Evolutionary conservation across 2,888 invertebrate species (phyloP), one percentile per base, ranked within the genome.

Genomic region (Drosophila mercatorum): DNA sequence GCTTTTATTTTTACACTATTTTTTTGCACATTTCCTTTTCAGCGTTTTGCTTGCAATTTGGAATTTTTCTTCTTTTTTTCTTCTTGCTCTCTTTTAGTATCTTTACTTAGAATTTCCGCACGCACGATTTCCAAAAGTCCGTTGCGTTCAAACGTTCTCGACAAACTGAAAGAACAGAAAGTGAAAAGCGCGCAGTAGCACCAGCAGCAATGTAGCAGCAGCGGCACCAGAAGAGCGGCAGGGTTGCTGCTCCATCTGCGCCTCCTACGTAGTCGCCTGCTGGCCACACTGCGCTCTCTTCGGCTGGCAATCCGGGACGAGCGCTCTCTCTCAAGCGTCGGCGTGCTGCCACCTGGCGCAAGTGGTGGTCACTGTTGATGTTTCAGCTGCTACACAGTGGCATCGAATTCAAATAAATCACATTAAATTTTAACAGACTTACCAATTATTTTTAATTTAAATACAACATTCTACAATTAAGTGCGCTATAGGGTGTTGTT

Each of bases 91-190:
- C 14, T 58, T 56, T 22, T 47, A 41, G 31, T 59, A 49, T 40
- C 49, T 59, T 31, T 49, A 34, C 44, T 61, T 11, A 40, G 57
- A 43, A 62, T 68, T 41, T 26, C 44, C 67, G 77, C 77, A 85
- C 81, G 73, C 83, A 77, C 81, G 81, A 77, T 71, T 69, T 56
- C 66, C 70, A 78, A 56, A 68, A 68, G 78, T 71, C 75, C 86
- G 80, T 69, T 78, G 69, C 67, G 79, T 89, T 89, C 86, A 88
- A 85, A 88, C 75, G 83, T 88, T 88, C 86, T 89, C 88, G 79
- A 89, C 83, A 86, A 85, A 86, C 86, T 86, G 75, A 86, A 89
- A 84, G 85, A 79, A 79, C 75, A 47, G 82, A 86, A 86, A 84
- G 85, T 71, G 72, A 78, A 77, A 75, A 73, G 74, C 74, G 71